Conservation (phyloP, 2,888 invertebrate genomes). For the Drosophila tripunctata region DNA sequence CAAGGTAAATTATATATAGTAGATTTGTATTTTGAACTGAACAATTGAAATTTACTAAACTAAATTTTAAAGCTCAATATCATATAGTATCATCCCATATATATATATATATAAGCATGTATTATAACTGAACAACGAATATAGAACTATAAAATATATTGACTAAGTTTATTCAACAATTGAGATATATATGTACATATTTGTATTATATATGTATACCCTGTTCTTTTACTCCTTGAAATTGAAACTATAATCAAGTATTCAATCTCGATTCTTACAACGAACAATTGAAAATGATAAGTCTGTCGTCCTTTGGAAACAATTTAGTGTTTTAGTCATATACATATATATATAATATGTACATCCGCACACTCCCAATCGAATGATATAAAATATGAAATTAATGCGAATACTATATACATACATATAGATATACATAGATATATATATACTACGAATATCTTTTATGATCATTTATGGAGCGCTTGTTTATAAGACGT, state of each 20-base stretch:
- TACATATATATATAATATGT: too few species aligned
- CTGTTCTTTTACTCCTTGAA: constrained; percentile 16
- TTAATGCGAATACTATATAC: constrained; percentile 14
- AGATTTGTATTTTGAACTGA: constrained; percentile 32
- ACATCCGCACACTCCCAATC: constrained; percentile 4
- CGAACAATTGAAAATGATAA: constrained; percentile 54
- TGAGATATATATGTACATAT: too few species aligned
- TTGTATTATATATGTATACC: too few species aligned
- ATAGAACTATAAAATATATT: too few species aligned
- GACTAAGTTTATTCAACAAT: constrained; percentile 22
- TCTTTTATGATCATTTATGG: constrained; percentile 49
- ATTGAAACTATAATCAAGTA: constrained; percentile 27
- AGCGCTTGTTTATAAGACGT: constrained; percentile 25
- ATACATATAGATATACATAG: constrained; percentile 2
- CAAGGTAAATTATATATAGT: too few species aligned
- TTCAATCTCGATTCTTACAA: constrained; percentile 31
- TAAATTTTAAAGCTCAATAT: constrained; percentile 31
- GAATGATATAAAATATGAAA: constrained; percentile 3
- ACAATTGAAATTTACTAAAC: constrained; percentile 48
- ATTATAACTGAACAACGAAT: constrained; percentile 49
- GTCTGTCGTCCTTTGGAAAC: constrained; percentile 41
- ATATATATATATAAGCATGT: constrained; percentile 10
- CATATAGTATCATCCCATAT: constrained; percentile 6
- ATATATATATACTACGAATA: constrained; percentile 23
- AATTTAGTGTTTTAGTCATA: constrained; percentile 41